Conservation (phyloP, 2,888 invertebrate genomes). For the Tenthredo scrophulariae region DNA sequence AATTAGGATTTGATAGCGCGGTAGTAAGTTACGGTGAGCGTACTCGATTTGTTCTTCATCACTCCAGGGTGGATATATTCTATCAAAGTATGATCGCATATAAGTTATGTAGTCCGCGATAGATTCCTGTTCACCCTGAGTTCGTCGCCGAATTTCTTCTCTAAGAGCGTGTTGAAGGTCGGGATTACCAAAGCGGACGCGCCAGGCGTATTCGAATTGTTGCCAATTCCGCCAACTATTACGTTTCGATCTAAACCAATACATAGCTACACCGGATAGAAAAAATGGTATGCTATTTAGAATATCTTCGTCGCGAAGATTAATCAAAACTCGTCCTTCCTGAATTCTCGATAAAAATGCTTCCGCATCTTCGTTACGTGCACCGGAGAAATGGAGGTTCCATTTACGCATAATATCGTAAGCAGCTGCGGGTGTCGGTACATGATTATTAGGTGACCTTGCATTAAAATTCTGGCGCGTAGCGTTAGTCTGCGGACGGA, state of each 20-base stretch:
- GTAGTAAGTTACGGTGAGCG: conserved; percentile 20
- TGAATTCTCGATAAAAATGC: background rate
- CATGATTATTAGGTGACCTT: background rate
- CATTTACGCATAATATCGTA: background rate
- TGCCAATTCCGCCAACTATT: background rate
- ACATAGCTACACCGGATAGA: background rate
- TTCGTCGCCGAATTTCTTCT: background rate
- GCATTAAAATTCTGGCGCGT: background rate
- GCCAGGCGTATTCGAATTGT: background rate
- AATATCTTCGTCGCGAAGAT: background rate
- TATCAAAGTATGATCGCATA: background rate
- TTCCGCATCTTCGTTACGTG: background rate
- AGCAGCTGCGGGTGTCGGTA: background rate
- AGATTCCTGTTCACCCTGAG: no score
- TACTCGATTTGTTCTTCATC: conserved; percentile 11
- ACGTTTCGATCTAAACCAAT: background rate
- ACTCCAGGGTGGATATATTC: background rate
- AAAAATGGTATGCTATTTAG: background rate
- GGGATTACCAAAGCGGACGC: background rate
- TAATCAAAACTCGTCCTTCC: background rate
- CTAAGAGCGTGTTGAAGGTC: background rate
- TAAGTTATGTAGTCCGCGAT: no score
- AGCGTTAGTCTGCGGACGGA: no score
- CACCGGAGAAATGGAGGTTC: background rate
- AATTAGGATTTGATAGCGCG: conserved; percentile 10